A percentile compares a stretch with the other conserved stretches of the same genome.
phyloP scores from a whole-genome alignment of 2,888 invertebrate species.

The Caenorhabditis sulstoni region DNA sequence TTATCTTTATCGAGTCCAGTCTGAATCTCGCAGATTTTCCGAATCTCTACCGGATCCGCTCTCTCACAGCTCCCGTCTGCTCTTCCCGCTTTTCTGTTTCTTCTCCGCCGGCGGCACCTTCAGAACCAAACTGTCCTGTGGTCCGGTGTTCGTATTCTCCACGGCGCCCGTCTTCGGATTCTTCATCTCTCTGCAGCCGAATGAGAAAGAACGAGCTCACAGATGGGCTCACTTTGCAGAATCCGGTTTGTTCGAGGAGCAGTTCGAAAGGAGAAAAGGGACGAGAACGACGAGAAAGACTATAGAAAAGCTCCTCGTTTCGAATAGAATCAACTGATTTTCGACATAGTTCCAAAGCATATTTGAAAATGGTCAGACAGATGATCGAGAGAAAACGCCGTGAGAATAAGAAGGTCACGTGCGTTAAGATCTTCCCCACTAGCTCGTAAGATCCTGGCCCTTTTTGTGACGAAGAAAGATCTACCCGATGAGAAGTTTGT shows the following conservation, averaged over 20 bases:
- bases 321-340: conserved; percentile 21
- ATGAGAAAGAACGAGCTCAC: neutral
- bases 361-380: conserved; percentile 13
- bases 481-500: no score
- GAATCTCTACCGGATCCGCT: neutral
- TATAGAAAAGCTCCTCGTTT: conserved; percentile 26
- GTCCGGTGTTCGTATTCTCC: no score
- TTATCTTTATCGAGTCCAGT: conserved; percentile 44
- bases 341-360: conserved; percentile 35
- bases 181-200: conserved; percentile 8
- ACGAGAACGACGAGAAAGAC: neutral
- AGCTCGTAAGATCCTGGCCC: no score
- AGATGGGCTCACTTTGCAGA: neutral
- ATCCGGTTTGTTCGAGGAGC: conserved; percentile 5
- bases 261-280: conserved; percentile 5
- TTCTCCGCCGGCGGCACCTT: conserved; percentile 1
- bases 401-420: neutral
- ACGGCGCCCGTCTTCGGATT: neutral
- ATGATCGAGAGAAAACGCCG: conserved; percentile 14
- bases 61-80: neutral
- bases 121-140: conserved; percentile 22
- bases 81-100: conserved; percentile 1
- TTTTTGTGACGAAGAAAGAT: no score
- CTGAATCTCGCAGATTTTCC: neutral
- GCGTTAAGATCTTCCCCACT: no score